phyloP scores from a whole-genome alignment of 1,140 invertebrate species.

The Pantala flavescens region DNA sequence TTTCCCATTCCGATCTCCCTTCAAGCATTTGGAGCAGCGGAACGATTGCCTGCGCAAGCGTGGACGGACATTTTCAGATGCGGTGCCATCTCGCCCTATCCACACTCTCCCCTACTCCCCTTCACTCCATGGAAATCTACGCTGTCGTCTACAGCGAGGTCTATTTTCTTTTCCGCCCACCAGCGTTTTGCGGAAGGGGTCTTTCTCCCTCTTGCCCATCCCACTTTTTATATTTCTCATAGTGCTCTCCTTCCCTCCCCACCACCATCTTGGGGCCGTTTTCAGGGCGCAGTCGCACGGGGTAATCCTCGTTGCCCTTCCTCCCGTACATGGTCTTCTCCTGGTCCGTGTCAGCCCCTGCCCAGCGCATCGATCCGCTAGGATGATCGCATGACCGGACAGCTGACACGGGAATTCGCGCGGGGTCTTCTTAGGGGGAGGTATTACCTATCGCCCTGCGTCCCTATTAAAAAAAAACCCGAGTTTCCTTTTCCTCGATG shows the following conservation, averaged over 20 bases:
- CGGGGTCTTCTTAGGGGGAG: neutral
- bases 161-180: neutral
- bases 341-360: neutral
- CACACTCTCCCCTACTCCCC: neutral
- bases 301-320: neutral
- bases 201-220: neutral
- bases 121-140: neutral
- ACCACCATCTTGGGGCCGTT: neutral
- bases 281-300: neutral
- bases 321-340: neutral
- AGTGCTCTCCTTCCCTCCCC: neutral
- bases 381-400: neutral
- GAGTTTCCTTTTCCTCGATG: no score
- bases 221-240: no score
- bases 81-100: neutral
- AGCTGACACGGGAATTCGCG: neutral
- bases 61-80: neutral
- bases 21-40: neutral
- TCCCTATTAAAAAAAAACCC: no score
- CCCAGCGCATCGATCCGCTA: neutral
- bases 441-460: no score
- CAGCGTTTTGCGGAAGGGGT: neutral
- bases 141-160: neutral
- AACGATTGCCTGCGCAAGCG: neutral
- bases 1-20: neutral